Conservation (phyloP, 2,113 vertebrate species). For the Hippocampus zosterae region DNA sequence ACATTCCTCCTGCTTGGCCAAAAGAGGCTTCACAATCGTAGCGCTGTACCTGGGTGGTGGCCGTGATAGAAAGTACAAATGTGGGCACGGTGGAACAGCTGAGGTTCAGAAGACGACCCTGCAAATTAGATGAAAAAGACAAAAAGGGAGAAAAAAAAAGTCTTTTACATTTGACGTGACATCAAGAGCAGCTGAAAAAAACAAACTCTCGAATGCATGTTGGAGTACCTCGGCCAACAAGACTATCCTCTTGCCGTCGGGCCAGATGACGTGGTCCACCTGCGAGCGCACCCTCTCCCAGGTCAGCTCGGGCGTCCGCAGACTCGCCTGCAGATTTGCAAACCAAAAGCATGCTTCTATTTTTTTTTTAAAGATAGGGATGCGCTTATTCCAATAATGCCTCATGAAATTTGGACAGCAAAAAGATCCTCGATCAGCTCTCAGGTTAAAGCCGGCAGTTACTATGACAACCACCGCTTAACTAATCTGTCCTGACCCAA, state of each 20-base stretch:
- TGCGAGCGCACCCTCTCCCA: slow-evolving; percentile 98
- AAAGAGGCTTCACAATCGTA: not conserved
- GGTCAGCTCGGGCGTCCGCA: slow-evolving; percentile 92
- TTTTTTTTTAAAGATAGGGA: too few relatives aligned
- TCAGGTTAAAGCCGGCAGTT: not conserved
- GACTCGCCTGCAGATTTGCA: slow-evolving; percentile 78
- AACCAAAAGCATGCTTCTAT: not conserved
- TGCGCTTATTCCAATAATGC: too few relatives aligned
- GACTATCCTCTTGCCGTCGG: slow-evolving; percentile 95
- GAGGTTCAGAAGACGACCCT: slow-evolving; percentile 88
- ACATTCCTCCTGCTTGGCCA: not conserved
- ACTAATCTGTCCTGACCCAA: not conserved
- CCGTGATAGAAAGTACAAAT: slow-evolving; percentile 94
- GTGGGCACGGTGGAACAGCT: slow-evolving; percentile 98
- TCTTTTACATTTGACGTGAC: too few relatives aligned
- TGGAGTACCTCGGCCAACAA: slow-evolving; percentile 89
- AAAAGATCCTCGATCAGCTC: too few relatives aligned
- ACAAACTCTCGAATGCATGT: too few relatives aligned
- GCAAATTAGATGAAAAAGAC: not conserved
- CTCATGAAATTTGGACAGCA: too few relatives aligned
- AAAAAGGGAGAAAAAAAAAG: not conserved
- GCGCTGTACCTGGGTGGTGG: slow-evolving; percentile 84
- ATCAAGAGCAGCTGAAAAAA: not conserved
- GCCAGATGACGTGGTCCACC: slow-evolving; percentile 98
- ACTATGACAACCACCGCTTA: not conserved